Base-by-base conservation (phyloP, 2,797 vertebrate genomes). In the Sebastes nivosus region DNA sequence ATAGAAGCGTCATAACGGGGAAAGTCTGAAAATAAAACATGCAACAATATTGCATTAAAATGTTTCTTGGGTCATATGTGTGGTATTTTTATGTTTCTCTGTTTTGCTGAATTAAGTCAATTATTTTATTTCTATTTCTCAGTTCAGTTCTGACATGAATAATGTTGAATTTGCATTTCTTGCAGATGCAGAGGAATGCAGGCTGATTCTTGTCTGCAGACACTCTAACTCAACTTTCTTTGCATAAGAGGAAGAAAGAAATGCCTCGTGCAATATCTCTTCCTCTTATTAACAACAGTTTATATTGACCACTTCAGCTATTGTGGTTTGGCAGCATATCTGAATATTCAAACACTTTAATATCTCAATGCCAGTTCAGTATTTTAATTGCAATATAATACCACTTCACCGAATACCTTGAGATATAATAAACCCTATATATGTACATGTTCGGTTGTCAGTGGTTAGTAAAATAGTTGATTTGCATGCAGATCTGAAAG, bases 201-300 rank as follows among this genome's bases (percentile, higher is more conserved):
- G 63, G 12, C 32, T 5, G 71, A 32, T 64, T 83, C 22, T 66
- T 75, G 58, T 82, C 67, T 0, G 22, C 79, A 80, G 85, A 86
- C 75, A 10, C 6, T 77, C 29, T 88, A 72, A 79, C 81, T 84
- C 84, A 81, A 75, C 72, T 59, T 59, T 85, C 50, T 75, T 84
- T 80, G 73, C 67, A 6, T 8, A 83, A 88, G 59, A 59, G 84
- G 77, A 84, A 82, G 79, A 80, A 69, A 72, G 13, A 38, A 11
- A n/a, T 20, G 55, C 75, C 52, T 80, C 46, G 67, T 68, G 59
- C 66, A 77, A 66, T 29, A 30, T 54, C 12, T 24, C 67, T 87
- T 85, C 77, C 71, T 84, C 32, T 55, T 67, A 75, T 67, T 72
- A 59, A 46, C 59, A 14, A 22, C 32, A 67, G 10, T 72, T 75